Evolutionary conservation across 2,888 invertebrate species (phyloP).

Genomic region (Xylota segnis): DNA sequence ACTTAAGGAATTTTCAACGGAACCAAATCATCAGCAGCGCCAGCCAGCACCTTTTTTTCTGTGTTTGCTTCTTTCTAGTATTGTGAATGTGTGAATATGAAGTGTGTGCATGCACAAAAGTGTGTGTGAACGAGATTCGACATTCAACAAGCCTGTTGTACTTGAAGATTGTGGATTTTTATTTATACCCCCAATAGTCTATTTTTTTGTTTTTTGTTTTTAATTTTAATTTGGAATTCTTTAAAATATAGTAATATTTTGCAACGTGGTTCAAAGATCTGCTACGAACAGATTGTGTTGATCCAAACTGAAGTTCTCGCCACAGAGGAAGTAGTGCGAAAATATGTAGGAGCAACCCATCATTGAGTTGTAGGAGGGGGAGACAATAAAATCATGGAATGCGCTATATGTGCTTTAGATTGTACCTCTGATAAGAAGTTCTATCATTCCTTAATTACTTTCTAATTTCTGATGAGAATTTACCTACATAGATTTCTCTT

Average conservation of each 20-base stretch:
- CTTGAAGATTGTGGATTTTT: slow-evolving; percentile 67
- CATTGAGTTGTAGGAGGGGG: not conserved
- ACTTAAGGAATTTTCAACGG: slow-evolving; percentile 76
- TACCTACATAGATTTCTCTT: slow-evolving; percentile 31
- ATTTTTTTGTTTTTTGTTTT: slow-evolving; percentile 29
- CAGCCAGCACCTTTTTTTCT: slow-evolving; percentile 58
- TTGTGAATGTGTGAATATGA: slow-evolving; percentile 48
- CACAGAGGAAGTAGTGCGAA: not conserved
- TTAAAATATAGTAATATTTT: slow-evolving; percentile 47
- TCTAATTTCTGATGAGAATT: slow-evolving; percentile 10
- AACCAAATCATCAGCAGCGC: slow-evolving; percentile 69
- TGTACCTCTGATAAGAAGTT: slow-evolving; percentile 42
- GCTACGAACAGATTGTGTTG: slow-evolving; percentile 1
- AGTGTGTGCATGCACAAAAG: slow-evolving; percentile 31
- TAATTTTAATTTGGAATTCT: slow-evolving; percentile 31
- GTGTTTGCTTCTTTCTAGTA: slow-evolving; percentile 58
- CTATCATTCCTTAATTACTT: slow-evolving; percentile 40
- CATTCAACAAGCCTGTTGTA: slow-evolving; percentile 76
- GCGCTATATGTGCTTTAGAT: slow-evolving; percentile 34
- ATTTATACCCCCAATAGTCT: slow-evolving; percentile 50
- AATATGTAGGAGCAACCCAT: not conserved
- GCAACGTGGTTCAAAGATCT: slow-evolving; percentile 1
- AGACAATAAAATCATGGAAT: slow-evolving; percentile 11
- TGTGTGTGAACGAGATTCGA: slow-evolving; percentile 70
- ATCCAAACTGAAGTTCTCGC: not conserved